Evolutionary conservation across 2,113 vertebrate genomes (phyloP), one percentile per base, ranked within the genome.

Genomic region (Axis porcinus): DNA sequence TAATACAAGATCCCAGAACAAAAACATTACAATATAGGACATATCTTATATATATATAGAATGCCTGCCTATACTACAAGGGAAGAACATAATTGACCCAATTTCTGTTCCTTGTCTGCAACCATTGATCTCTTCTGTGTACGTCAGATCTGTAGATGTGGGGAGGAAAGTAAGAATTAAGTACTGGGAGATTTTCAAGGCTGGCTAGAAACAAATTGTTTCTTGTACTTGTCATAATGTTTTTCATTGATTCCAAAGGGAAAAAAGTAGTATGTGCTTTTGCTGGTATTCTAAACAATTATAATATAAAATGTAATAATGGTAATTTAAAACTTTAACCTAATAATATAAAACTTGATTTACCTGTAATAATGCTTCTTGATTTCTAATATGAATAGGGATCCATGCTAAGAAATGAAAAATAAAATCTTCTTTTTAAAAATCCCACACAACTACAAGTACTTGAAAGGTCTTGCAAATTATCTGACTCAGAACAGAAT

Each of bases 341-440:
- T 91, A 52, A 70, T 55, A 45, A 33, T 19, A 55, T n/a, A 57
- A 74, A 92, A 45, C 91, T 85, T 85, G 33, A 86, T 79, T 81
- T 93, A 92, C 25, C n/a, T 89, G 3, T 36, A 92, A 76, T 47
- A n/a, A 40, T 47, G 54, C 13, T 93, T 67, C 94, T n/a, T 81
- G 82, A 94, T 81, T 92, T 90, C 57, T 98, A 85, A 84, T 87
- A n/a, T 0, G 1, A 96, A 94, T 52, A 0, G 0, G 93, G 8
- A 95, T 87, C 70, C 50, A 96, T 78, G 25, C 45, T 97, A 98
- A 97, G 84, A 93, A 91, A 54, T 50, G 21, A 94, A 94, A 85
- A 91, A 52, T 60, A 88, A 81, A 78, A 87, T 47, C 2, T 76
- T 85, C 14, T 52, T 92, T 27, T 16, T 2, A 88, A 89, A 58